Percentiles rank a stretch among this genome's conserved stretches.
Evolutionary conservation across 2,888 invertebrate species (phyloP).

Genomic region (Stramonita haemastoma): DNA sequence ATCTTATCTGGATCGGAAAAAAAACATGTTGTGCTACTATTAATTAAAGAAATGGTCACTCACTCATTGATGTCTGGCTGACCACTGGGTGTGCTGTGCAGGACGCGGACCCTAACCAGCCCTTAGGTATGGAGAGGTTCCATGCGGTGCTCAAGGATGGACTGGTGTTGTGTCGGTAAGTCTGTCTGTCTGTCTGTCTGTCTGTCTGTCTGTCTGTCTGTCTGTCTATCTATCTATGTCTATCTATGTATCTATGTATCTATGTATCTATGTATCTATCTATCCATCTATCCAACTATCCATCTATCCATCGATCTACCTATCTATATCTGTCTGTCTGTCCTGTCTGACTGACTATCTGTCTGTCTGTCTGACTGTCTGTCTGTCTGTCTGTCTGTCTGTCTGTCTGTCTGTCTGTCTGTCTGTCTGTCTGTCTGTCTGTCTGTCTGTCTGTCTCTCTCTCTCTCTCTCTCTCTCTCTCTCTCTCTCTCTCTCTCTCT

Average conservation of each 20-base stretch:
- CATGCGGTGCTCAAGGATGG: constrained; percentile 83
- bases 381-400: neutral
- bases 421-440: too few species aligned
- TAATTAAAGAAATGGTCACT: too few species aligned
- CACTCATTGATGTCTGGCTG: neutral
- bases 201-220: neutral
- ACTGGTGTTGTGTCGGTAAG: constrained; percentile 19
- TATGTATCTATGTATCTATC: neutral
- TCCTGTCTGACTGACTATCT: neutral
- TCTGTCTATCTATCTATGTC: neutral
- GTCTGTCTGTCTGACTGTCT: neutral
- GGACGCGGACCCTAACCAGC: constrained; percentile 55
- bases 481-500: too few species aligned
- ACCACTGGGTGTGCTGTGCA: constrained; percentile 30
- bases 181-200: neutral
- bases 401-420: neutral
- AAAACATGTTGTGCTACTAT: neutral
- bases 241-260: neutral
- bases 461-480: too few species aligned
- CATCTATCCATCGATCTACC: neutral
- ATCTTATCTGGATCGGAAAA: neutral
- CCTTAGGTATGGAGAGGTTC: constrained; percentile 87
- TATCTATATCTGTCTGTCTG: too few species aligned
- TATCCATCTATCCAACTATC: too few species aligned
- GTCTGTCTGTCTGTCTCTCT: too few species aligned